Evolutionary conservation across 2,797 vertebrate species (phyloP).

Genomic region (Mycteria americana): DNA sequence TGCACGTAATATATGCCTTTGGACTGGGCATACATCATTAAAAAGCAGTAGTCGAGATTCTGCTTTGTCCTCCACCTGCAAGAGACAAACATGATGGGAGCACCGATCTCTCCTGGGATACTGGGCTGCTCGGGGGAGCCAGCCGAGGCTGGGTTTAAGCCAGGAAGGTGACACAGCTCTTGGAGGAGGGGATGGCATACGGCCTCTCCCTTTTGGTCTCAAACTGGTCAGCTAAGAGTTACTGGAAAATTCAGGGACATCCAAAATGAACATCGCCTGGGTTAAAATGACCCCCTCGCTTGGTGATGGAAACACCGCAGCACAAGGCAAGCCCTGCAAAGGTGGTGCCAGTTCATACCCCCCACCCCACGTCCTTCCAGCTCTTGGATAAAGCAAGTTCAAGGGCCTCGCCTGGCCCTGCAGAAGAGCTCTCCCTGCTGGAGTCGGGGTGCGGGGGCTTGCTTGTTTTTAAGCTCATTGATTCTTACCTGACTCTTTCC

Average conservation of each 20-base stretch:
- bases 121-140: neutral
- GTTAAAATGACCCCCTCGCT: neutral
- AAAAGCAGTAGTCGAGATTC: constrained; percentile 97
- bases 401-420: neutral
- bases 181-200: neutral
- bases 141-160: neutral
- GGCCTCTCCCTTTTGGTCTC: neutral
- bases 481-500: constrained; percentile 92
- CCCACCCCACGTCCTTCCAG: rapidly evolving
- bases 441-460: neutral
- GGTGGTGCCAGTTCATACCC: neutral
- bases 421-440: neutral
- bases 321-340: neutral
- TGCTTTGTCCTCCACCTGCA: constrained; percentile 96
- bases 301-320: neutral
- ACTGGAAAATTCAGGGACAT: neutral
- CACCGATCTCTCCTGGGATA: rapidly evolving
- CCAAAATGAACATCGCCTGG: neutral
- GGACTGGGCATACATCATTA: constrained; percentile 98
- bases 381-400: neutral
- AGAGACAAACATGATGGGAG: neutral
- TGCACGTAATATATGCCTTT: constrained; percentile 98
- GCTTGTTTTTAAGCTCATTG: neutral
- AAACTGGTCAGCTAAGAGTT: neutral
- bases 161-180: neutral